Base-by-base conservation (phyloP, 2,797 vertebrate genomes). In the Coregonus ussuriensis region DNA sequence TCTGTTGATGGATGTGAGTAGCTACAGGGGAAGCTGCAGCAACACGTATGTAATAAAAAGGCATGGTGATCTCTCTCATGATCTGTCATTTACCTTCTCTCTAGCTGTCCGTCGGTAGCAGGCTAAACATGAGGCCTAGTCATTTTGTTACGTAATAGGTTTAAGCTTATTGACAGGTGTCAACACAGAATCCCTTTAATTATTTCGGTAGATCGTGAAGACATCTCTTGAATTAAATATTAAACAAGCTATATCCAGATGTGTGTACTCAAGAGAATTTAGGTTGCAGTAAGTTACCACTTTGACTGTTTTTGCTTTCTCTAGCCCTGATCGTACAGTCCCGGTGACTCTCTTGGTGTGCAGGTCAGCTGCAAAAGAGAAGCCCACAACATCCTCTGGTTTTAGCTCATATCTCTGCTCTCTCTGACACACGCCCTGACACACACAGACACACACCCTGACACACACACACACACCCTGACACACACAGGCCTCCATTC, bases 401-500 rank as follows among this genome's bases (percentile, higher is more conserved):
- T 54, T 54, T 7, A 63, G 21, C 21, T 59, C 6, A 5, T 5
- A 7, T n/a, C n/a, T 59, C 56, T 21, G 18, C n/a, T 21, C 33
- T 63, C 73, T 65, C 18, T 14, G 6, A 47, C 56, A 74, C 72
- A 74, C 18, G 9, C 72, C 25, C 72, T 37, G n/a, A 66, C 52
- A 47, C n/a, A 51, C 4, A 63, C 9, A 47, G 35, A 63, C 31
- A 51, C 73, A 71, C 70, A 71, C 47, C 51, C 70, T 25, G 35
- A 53, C 47, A 71, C 70, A 31, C 47, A 71, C 47, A 71, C 70
- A 71, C 71, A 31, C 71, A 54, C 71, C 37, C 72, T 18, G 4
- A 41, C 29, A 75, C 68, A 25, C 62, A 72, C 31, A 29, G 41
- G 72, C 37, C 65, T 76, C 35, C 29, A 33, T 77, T 75, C 63